phyloP scores from a whole-genome alignment of 2,888 invertebrate species.

The Ganaspis brasiliensis region DNA sequence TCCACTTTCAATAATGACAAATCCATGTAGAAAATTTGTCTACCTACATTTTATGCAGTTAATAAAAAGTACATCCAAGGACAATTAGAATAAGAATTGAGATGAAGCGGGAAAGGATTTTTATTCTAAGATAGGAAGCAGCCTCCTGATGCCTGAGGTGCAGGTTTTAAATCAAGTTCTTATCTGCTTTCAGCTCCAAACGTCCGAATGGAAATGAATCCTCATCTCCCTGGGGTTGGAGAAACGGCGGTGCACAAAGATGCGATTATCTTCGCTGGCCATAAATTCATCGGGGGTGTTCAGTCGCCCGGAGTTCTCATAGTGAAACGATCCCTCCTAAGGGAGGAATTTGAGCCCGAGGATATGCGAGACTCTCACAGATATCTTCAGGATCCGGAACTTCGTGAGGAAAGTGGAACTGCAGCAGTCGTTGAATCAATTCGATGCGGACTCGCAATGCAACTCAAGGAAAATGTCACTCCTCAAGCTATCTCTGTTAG shows the following conservation, averaged over 20 bases:
- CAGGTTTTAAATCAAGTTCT: not conserved
- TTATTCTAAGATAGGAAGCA: not conserved
- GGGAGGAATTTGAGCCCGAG: constrained; percentile 76
- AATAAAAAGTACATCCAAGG: too few species aligned
- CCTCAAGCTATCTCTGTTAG: constrained; percentile 86
- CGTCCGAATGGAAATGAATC: constrained; percentile 92
- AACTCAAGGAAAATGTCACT: constrained; percentile 91
- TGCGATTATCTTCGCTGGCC: constrained; percentile 93
- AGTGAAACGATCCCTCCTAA: constrained; percentile 82
- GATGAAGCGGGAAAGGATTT: too few species aligned
- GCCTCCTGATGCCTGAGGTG: not conserved
- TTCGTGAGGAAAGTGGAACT: constrained; percentile 89
- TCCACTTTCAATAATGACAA: too few species aligned
- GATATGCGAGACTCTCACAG: constrained; percentile 78
- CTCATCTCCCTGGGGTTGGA: constrained; percentile 86
- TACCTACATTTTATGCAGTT: too few species aligned
- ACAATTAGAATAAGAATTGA: too few species aligned
- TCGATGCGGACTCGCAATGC: constrained; percentile 92
- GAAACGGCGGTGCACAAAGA: constrained; percentile 91
- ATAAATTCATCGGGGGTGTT: constrained; percentile 95
- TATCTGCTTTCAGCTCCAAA: constrained; percentile 84
- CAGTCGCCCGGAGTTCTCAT: constrained; percentile 89
- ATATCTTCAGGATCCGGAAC: constrained; percentile 83
- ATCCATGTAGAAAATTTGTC: too few species aligned
- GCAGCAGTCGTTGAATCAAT: constrained; percentile 91